Conservation (phyloP, 2,797 vertebrate species). For the Vultur gryphus region DNA sequence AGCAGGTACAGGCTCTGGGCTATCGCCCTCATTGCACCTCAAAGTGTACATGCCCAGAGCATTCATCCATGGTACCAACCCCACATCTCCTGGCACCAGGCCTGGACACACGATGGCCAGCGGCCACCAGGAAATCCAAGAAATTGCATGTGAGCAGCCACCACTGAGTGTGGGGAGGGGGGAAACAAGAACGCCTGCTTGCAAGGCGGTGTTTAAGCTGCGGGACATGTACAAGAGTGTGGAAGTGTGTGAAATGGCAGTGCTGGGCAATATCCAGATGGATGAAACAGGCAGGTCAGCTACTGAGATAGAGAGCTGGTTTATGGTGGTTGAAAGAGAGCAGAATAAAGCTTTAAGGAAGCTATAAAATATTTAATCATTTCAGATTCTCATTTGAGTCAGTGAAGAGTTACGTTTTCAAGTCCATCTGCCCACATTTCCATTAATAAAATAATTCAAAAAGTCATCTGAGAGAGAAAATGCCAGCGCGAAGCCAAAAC, state of each 20-base stretch:
- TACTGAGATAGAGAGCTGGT: background rate
- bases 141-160: background rate
- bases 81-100: background rate
- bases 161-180: no score
- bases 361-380: constrained; percentile 14
- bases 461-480: background rate
- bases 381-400: background rate
- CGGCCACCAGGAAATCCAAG: background rate
- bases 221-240: fast-evolving
- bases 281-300: background rate
- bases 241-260: background rate
- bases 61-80: background rate
- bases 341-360: background rate
- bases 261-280: background rate
- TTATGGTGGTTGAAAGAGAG: background rate
- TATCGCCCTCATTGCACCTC: background rate
- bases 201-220: background rate
- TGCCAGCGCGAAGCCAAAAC: background rate
- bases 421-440: constrained; percentile 14
- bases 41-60: fast-evolving
- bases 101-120: background rate
- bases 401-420: background rate
- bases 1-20: background rate
- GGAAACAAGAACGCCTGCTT: fast-evolving
- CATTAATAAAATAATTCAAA: constrained; percentile 23